These are phyloP conservation scores for Corvus cornix DNA, from an alignment of 2,113 vertebrate species.

Conservation along the genomic window DNA sequence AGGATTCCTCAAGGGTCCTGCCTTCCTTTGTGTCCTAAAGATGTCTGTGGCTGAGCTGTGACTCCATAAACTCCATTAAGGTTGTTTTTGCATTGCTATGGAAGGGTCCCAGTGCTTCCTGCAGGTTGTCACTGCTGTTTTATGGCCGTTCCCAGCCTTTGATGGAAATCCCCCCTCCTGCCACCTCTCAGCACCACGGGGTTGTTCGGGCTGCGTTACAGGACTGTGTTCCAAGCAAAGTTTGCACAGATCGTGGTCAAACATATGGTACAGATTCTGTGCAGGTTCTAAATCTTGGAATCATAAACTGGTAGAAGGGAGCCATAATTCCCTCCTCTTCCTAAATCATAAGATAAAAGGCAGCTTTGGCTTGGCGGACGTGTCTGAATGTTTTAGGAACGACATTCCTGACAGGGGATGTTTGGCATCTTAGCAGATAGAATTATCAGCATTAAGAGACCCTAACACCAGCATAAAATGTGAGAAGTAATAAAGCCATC, in stretches of 20 bases:
- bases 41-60: not conserved
- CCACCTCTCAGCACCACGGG: not conserved
- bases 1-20: not conserved
- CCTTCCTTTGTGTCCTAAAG: not conserved
- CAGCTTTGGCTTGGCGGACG: not conserved
- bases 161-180: not conserved
- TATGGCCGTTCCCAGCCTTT: not conserved
- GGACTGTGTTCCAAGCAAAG: not conserved
- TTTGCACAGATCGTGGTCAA: not conserved
- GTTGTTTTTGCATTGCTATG: not conserved
- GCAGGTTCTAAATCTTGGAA: conserved; percentile 57
- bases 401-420: not conserved
- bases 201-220: not conserved
- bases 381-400: not conserved
- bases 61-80: not conserved
- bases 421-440: conserved; percentile 11
- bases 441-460: conserved; percentile 20
- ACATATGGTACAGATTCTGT: conserved; percentile 59
- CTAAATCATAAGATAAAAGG: conserved; percentile 63
- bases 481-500: conserved; percentile 13
- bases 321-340: conserved; percentile 26
- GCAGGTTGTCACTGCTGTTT: not conserved
- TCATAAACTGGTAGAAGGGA: conserved; percentile 52
- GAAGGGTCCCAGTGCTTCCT: not conserved
- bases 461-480: not conserved